A percentile compares a stretch with the other conserved stretches of the same genome.
Evolutionary conservation across 2,888 invertebrate genomes (phyloP).

Genomic region (Antitype chi): DNA sequence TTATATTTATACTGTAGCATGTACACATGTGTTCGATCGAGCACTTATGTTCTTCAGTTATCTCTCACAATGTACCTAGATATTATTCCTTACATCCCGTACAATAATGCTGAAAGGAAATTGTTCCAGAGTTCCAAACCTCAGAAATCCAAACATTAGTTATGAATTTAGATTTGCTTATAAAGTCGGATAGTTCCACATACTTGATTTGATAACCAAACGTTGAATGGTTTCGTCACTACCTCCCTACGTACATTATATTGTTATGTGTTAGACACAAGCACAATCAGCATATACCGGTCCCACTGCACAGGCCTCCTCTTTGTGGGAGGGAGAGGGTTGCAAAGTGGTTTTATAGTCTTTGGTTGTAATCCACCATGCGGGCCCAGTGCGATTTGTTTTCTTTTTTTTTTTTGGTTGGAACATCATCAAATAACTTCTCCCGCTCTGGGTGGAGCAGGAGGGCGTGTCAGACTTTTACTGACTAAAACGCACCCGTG

Average conservation of each 20-base stretch:
- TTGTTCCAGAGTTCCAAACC: neutral
- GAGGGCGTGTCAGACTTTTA: too few species aligned
- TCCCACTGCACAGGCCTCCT: too few species aligned
- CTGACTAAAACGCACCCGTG: too few species aligned
- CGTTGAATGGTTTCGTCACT: neutral
- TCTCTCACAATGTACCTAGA: slow-evolving; percentile 23
- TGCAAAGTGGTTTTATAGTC: too few species aligned
- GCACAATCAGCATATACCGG: too few species aligned
- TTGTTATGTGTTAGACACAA: neutral
- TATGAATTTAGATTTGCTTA: neutral
- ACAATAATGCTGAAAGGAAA: slow-evolving; percentile 16
- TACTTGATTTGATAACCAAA: neutral
- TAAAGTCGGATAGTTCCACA: neutral
- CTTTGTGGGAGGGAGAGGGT: too few species aligned
- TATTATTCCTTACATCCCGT: neutral
- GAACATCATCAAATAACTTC: too few species aligned
- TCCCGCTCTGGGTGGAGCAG: too few species aligned
- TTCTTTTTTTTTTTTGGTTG: too few species aligned
- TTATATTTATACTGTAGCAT: slow-evolving; percentile 11
- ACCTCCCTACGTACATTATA: neutral
- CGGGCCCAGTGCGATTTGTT: too few species aligned
- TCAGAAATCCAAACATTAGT: neutral
- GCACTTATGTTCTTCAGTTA: slow-evolving; percentile 15
- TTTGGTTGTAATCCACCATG: too few species aligned
- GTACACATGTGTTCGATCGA: slow-evolving; percentile 21